Evolutionary conservation across 2,888 invertebrate species (phyloP).

Genomic region (Cremastinae sp.): DNA sequence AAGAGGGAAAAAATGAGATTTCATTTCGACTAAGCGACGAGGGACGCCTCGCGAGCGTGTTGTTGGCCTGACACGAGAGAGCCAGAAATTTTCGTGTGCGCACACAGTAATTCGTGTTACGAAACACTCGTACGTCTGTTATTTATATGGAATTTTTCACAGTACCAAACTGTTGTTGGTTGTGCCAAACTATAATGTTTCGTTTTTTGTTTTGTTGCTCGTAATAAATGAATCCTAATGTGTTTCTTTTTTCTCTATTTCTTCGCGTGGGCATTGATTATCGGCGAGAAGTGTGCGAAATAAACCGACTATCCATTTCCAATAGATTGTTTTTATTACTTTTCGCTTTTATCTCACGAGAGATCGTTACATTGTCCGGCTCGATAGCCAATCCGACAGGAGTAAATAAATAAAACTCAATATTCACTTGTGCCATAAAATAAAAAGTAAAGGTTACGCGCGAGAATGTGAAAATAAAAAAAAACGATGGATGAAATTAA

Average conservation of each 20-base stretch:
- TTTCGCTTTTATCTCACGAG: constrained; percentile 31
- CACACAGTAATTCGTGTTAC: constrained; percentile 55
- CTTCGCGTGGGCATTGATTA: constrained; percentile 66
- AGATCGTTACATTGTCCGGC: constrained; percentile 46
- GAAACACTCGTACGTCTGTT: constrained; percentile 58
- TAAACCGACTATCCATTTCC: constrained; percentile 25
- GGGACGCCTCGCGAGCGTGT: constrained; percentile 22
- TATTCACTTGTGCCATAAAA: constrained; percentile 74
- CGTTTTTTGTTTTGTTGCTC: constrained; percentile 55
- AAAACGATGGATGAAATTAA: too few relatives aligned
- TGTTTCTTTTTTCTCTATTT: too few relatives aligned
- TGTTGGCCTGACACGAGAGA: constrained; percentile 45
- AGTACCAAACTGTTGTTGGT: constrained; percentile 73
- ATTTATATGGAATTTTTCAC: constrained; percentile 60
- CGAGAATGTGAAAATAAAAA: constrained; percentile 50
- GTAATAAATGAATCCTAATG: constrained; percentile 64
- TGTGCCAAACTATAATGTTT: constrained; percentile 70
- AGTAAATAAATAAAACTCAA: constrained; percentile 46
- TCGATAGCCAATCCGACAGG: constrained; percentile 42
- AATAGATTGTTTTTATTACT: constrained; percentile 26
- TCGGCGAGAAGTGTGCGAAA: constrained; percentile 15
- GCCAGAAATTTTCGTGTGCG: constrained; percentile 34
- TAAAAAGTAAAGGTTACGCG: constrained; percentile 48
- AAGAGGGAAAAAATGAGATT: constrained; percentile 36
- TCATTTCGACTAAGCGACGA: constrained; percentile 37